These are phyloP conservation scores for Galerucella nymphaeae DNA, from an alignment of 2,888 invertebrate species.

Conservation along the genomic window DNA sequence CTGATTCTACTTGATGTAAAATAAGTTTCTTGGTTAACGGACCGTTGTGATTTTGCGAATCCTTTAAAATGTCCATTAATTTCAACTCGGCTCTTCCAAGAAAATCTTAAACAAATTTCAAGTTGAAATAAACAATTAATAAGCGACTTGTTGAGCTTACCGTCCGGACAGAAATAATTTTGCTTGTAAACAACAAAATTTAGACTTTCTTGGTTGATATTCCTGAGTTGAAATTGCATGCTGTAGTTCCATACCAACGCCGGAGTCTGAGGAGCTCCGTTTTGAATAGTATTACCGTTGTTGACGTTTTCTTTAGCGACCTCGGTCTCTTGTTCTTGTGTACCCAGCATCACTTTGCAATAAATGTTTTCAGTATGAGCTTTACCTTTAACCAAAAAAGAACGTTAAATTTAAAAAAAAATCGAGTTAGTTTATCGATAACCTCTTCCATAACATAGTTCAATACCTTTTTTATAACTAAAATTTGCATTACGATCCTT, in stretches of 20 bases:
- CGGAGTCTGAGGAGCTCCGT: conserved; percentile 58
- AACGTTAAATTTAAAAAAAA: background rate
- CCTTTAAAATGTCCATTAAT: conserved; percentile 72
- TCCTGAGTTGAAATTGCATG: conserved; percentile 81
- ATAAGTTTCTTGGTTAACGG: conserved; percentile 74
- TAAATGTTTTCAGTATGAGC: conserved; percentile 72
- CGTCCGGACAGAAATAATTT: conserved; percentile 78
- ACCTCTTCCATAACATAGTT: background rate
- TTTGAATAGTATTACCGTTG: conserved; percentile 60
- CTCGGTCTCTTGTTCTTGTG: conserved; percentile 76
- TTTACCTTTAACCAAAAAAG: conserved; percentile 66
- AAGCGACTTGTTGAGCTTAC: conserved; percentile 62
- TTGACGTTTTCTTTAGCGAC: conserved; percentile 69
- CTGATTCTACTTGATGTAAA: conserved; percentile 76
- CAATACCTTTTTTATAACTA: conserved; percentile 44
- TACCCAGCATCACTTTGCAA: conserved; percentile 79
- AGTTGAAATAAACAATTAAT: no score
- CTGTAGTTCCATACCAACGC: conserved; percentile 77
- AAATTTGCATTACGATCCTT: conserved; percentile 35
- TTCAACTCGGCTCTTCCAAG: conserved; percentile 77
- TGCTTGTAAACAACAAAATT: conserved; percentile 78
- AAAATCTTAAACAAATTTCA: conserved; percentile 68
- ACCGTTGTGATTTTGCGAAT: conserved; percentile 69
- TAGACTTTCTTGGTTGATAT: conserved; percentile 75
- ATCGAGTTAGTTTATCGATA: background rate